These are phyloP conservation scores for Exocentrus adspersus DNA, from an alignment of 2,888 invertebrate genomes.

Conservation along the genomic window DNA sequence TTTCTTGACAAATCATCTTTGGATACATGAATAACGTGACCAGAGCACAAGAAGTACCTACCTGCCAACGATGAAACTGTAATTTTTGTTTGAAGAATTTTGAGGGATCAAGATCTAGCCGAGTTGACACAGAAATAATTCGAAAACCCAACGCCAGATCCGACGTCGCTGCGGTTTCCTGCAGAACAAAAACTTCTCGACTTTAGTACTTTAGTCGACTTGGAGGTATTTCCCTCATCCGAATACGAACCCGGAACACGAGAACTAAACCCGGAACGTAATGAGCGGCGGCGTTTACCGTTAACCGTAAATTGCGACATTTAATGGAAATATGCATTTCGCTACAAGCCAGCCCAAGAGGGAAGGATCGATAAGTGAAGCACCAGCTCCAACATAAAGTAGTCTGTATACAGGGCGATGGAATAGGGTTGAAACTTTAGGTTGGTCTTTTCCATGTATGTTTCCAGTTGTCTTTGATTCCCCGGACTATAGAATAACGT, in stretches of 20 bases:
- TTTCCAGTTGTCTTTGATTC: not conserved
- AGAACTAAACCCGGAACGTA: not conserved
- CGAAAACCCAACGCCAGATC: too few species aligned
- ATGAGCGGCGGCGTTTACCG: slow-evolving; percentile 13
- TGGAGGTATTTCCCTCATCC: too few species aligned
- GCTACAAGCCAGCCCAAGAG: not conserved
- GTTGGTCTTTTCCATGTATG: not conserved
- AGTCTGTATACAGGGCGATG: not conserved
- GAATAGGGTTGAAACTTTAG: not conserved
- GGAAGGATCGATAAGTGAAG: not conserved
- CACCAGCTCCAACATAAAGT: not conserved
- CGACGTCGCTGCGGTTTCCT: not conserved
- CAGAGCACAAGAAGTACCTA: too few species aligned
- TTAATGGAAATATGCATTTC: slow-evolving; percentile 10
- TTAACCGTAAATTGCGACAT: slow-evolving; percentile 9
- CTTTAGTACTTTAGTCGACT: too few species aligned
- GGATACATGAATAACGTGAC: too few species aligned
- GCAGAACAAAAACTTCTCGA: not conserved
- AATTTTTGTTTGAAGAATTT: too few species aligned
- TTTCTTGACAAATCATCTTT: too few species aligned
- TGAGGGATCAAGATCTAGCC: too few species aligned
- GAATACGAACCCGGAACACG: not conserved
- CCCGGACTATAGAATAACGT: not conserved
- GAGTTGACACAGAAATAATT: too few species aligned
- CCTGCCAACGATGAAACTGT: too few species aligned